phyloP scores from a whole-genome alignment of 1,140 invertebrate species.

The Tetramorium alpestre region DNA sequence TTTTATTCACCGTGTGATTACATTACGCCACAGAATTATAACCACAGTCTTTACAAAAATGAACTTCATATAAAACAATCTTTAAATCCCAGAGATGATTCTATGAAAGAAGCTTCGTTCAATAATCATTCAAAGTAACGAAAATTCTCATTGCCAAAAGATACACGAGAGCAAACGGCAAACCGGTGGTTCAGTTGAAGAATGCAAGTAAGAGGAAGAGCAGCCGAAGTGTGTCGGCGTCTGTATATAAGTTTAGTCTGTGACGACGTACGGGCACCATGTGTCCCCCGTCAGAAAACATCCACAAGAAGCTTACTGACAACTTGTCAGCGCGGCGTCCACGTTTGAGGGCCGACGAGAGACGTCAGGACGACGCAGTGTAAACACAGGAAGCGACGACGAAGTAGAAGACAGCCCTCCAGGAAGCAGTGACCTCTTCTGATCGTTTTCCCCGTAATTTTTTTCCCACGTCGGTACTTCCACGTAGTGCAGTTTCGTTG shows the following conservation, averaged over 20 bases:
- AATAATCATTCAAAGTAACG: conserved; percentile 6
- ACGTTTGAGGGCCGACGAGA: conserved; percentile 75
- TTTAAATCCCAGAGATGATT: neutral
- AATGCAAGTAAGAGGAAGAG: conserved; percentile 26
- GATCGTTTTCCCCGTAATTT: conserved; percentile 58
- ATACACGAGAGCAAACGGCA: conserved; percentile 53
- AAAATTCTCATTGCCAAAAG: conserved; percentile 60
- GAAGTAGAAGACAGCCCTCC: conserved; percentile 73
- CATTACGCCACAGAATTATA: neutral
- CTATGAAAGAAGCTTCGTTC: neutral
- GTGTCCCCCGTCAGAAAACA: conserved; percentile 76
- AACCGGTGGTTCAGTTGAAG: neutral
- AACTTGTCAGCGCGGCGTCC: conserved; percentile 77
- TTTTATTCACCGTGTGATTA: conserved; percentile 1
- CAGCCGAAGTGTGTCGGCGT: conserved; percentile 61
- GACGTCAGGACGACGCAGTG: conserved; percentile 75
- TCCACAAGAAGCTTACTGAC: conserved; percentile 74
- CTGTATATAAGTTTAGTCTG: conserved; percentile 69
- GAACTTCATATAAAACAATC: neutral
- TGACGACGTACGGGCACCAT: conserved; percentile 74
- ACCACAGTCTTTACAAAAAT: conserved; percentile 5
- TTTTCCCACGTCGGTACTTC: conserved; percentile 46
- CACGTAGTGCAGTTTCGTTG: neutral
- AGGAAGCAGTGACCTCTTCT: conserved; percentile 72
- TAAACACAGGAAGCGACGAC: conserved; percentile 81